Evolutionary conservation across 2,888 invertebrate genomes (phyloP), one percentile per base, ranked within the genome.

Genomic region (Polyploca ridens): DNA sequence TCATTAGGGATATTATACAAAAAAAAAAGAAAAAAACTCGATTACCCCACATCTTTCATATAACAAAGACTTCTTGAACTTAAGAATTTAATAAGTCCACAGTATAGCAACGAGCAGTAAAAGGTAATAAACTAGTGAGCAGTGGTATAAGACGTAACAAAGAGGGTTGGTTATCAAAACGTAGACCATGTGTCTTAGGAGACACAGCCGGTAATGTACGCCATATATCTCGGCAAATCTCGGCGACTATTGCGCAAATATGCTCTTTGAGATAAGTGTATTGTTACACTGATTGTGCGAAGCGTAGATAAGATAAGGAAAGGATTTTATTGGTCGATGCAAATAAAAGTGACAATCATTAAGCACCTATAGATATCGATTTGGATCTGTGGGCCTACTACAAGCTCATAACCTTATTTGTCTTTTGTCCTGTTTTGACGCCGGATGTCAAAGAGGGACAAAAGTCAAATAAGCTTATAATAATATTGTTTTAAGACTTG

Each of bases 151-250:
- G 41, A 60, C 19, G 61, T 61, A 41, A 61, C 61, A 61, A 61
- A 61, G 61, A 41, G 61, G 54, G 61, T 61, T n/a, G 61, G 61
- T 61, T 78, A 83, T 79, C 77, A 76, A 72, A 75, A 79, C 75
- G 76, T 69, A 64, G 68, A 74, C 76, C 70, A 84, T 86, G 78
- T 72, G 72, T 85, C 85, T 86, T 82, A 54, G 19, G 68, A 75
- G 77, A 84, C 80, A 78, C 75, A 75, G 73, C 84, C 84, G 84
- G 85, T 87, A 87, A 87, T 86, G 83, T 79, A 78, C 71, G 76
- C 71, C 83, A 81, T 87, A 85, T 84, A 84, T 85, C 84, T 81
- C 68, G 41, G 64, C 13, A 66, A 74, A 76, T 74, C 76, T 75
- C 76, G 63, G 67, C 72, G 72, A 75, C 68, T 69, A 70, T 71